Conservation (phyloP, 2,113 vertebrate species). For the Rutilus rutilus region DNA sequence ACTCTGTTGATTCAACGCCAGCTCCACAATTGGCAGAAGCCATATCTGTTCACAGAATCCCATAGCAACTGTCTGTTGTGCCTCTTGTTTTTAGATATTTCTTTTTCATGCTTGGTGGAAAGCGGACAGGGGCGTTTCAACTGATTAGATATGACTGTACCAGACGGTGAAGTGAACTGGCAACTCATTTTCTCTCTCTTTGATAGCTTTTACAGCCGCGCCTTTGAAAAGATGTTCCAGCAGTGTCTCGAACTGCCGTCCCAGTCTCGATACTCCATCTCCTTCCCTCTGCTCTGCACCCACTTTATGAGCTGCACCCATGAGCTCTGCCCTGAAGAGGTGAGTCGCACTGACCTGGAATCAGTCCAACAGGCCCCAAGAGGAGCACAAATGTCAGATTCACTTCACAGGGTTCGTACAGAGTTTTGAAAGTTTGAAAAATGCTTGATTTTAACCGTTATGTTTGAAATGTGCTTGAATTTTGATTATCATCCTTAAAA, state of each 20-base stretch:
- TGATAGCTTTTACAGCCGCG: conserved; percentile 95
- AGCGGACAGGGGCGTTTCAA: conserved; percentile 20
- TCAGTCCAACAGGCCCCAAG: background rate
- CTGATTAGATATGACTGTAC: conserved; percentile 53
- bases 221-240: conserved; percentile 99
- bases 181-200: conserved; percentile 24
- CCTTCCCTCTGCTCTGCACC: conserved; percentile 96
- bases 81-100: conserved; percentile 29
- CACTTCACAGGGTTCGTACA: background rate
- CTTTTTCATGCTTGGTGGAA: conserved; percentile 13
- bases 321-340: conserved; percentile 97
- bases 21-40: conserved; percentile 9
- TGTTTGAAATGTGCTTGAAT: too few species aligned
- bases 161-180: conserved; percentile 36
- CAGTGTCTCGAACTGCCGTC: conserved; percentile 98
- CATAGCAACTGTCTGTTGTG: conserved; percentile 49
- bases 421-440: too few species aligned
- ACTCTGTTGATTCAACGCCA: background rate
- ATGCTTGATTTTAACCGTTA: too few species aligned
- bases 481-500: too few species aligned
- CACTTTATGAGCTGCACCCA: conserved; percentile 99
- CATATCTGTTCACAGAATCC: conserved; percentile 18
- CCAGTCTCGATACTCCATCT: conserved; percentile 96
- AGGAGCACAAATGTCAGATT: background rate
- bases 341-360: conserved; percentile 65